These are phyloP conservation scores for Drosophila eohydei DNA, from an alignment of 2,888 invertebrate genomes.

Conservation along the genomic window DNA sequence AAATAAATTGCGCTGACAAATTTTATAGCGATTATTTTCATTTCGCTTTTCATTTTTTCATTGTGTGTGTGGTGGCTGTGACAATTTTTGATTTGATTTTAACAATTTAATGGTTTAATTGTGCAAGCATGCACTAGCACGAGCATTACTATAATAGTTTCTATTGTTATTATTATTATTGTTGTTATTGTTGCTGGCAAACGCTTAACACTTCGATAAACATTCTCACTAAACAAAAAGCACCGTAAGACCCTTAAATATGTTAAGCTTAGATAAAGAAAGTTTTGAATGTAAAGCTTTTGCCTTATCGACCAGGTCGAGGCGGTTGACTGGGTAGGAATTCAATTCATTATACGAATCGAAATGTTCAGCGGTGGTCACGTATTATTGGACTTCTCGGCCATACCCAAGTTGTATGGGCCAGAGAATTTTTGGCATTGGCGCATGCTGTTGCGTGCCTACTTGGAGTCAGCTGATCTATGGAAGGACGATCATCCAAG, in stretches of 20 bases:
- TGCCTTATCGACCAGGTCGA: constrained; percentile 2
- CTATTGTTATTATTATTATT: constrained; percentile 7
- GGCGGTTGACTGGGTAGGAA: not conserved
- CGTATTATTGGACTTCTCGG: constrained; percentile 55
- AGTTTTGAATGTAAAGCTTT: constrained; percentile 23
- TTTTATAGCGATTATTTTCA: constrained; percentile 42
- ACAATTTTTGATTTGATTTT: constrained; percentile 70
- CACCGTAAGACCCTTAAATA: constrained; percentile 15
- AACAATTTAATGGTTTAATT: constrained; percentile 81
- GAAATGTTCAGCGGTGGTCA: constrained; percentile 42
- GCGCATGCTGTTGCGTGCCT: constrained; percentile 56
- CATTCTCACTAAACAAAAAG: constrained; percentile 10
- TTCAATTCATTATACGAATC: constrained; percentile 17
- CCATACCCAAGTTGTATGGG: constrained; percentile 65
- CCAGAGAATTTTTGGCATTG: constrained; percentile 63
- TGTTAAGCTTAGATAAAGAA: constrained; percentile 36
- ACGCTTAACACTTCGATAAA: constrained; percentile 66
- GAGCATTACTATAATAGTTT: constrained; percentile 16
- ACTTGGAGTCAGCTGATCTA: constrained; percentile 58
- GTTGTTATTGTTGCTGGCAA: constrained; percentile 11
- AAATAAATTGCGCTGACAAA: constrained; percentile 46
- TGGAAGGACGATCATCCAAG: constrained; percentile 65
- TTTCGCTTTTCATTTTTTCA: constrained; percentile 31
- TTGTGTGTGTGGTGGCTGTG: constrained; percentile 32
- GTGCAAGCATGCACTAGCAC: constrained; percentile 27